Percentiles rank a stretch among this genome's conserved stretches.
phyloP scores from a whole-genome alignment of 2,797 vertebrate species.

The Naso thynnoides region DNA sequence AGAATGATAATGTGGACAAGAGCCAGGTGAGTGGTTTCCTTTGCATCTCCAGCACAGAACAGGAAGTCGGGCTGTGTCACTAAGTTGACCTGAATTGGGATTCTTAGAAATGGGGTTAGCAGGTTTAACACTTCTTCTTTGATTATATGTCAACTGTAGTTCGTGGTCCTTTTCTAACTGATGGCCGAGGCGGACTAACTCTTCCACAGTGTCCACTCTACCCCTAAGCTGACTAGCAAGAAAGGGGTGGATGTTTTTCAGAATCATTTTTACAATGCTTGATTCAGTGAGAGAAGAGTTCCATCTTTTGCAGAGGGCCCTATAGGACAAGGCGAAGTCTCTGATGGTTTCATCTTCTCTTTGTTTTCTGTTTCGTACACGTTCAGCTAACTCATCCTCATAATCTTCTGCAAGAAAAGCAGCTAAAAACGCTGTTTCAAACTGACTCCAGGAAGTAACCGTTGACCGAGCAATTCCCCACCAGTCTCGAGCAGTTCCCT shows the following conservation, averaged over 20 bases:
- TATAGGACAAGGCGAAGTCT: constrained; percentile 4
- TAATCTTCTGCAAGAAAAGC: constrained; percentile 5
- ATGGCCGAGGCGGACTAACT: not conserved
- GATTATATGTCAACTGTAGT: not conserved
- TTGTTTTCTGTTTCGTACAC: not conserved
- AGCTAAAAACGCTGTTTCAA: not conserved
- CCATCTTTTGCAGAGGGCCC: constrained; percentile 14
- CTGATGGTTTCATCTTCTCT: not conserved
- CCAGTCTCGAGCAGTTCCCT: not conserved
- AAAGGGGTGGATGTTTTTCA: constrained; percentile 9
- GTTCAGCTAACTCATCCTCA: not conserved
- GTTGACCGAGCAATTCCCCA: not conserved
- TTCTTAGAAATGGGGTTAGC: not conserved
- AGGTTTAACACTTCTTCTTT: not conserved
- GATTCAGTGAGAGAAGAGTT: not conserved
- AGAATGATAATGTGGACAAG: not conserved
- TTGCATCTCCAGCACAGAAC: not conserved
- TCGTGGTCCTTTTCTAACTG: not conserved
- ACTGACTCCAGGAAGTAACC: not conserved
- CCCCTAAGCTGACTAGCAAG: constrained; percentile 5
- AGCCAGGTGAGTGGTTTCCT: not conserved
- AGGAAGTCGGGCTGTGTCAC: not conserved
- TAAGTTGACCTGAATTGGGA: too few species aligned
- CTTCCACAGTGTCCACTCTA: not conserved
- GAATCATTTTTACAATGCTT: constrained; percentile 2